phyloP scores from a whole-genome alignment of 2,888 invertebrate genomes.

The Gnatocerus cornutus region DNA sequence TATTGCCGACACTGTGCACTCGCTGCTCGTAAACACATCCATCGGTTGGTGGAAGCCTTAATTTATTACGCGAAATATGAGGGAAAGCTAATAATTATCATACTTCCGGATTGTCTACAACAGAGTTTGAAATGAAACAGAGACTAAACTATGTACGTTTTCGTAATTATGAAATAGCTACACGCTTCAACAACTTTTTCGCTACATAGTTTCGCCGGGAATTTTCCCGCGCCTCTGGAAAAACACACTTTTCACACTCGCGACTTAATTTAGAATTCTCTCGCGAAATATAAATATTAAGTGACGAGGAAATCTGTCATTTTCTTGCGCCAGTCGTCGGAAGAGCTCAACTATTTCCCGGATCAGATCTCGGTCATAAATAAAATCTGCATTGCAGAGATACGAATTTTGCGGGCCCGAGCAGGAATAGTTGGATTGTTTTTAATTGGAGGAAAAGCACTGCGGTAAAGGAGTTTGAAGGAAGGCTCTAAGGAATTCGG shows the following conservation, averaged over 20 bases:
- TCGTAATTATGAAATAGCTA: no score
- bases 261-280: background rate
- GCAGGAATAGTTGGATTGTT: slow-evolving; percentile 2
- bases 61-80: no score
- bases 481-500: slow-evolving; percentile 11
- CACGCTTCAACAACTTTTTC: no score
- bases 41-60: background rate
- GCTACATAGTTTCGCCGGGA: no score
- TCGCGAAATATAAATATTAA: background rate
- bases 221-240: no score
- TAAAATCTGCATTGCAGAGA: slow-evolving; percentile 38
- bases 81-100: background rate
- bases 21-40: slow-evolving; percentile 28
- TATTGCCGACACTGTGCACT: slow-evolving; percentile 22
- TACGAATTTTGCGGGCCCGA: background rate
- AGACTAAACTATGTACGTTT: no score
- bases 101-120: no score
- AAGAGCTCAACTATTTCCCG: slow-evolving; percentile 19
- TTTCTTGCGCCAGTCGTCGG: slow-evolving; percentile 4
- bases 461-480: background rate
- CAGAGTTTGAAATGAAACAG: no score
- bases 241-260: no score
- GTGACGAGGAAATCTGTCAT: background rate
- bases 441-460: slow-evolving; percentile 17
- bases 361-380: slow-evolving; percentile 15